Conservation (phyloP, 2,888 invertebrate genomes). For the Heliothis peltigera region DNA sequence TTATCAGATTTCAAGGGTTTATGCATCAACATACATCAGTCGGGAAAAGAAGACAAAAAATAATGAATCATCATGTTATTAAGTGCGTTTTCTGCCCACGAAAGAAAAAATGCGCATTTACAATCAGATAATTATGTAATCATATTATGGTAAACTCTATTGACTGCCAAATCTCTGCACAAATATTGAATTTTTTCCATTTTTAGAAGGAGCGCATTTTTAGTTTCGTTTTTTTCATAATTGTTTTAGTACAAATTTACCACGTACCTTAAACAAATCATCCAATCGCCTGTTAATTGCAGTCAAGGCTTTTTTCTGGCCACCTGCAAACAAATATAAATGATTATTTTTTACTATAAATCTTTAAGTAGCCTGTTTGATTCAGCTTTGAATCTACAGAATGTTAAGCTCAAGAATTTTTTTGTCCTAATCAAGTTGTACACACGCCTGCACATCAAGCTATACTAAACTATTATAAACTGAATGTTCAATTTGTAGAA, state of each 20-base stretch:
- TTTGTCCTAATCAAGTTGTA: no score
- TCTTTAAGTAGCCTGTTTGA: no score
- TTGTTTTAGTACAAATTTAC: not conserved
- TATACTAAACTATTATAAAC: no score
- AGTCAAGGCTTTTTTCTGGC: slow-evolving; percentile 44
- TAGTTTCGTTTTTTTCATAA: not conserved
- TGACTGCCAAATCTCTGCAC: no score
- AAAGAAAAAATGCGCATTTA: not conserved
- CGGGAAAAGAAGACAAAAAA: slow-evolving; percentile 84
- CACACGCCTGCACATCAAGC: no score
- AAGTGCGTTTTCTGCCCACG: not conserved
- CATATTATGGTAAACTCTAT: no score
- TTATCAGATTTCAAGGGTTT: slow-evolving; percentile 61
- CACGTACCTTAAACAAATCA: slow-evolving; percentile 49
- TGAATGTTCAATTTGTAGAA: no score
- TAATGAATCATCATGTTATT: slow-evolving; percentile 71
- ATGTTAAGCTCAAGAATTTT: no score
- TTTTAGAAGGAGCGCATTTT: not conserved
- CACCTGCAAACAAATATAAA: slow-evolving; percentile 38
- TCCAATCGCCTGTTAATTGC: slow-evolving; percentile 19
- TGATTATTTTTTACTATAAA: not conserved
- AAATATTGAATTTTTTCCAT: no score
- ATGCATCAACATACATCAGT: slow-evolving; percentile 77
- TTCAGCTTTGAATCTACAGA: no score
- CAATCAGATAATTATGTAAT: no score